A percentile compares a stretch with the other conserved stretches of the same genome.
Conservation (phyloP, 2,797 vertebrate genomes). For the Malacoctenus gilli region DNA sequence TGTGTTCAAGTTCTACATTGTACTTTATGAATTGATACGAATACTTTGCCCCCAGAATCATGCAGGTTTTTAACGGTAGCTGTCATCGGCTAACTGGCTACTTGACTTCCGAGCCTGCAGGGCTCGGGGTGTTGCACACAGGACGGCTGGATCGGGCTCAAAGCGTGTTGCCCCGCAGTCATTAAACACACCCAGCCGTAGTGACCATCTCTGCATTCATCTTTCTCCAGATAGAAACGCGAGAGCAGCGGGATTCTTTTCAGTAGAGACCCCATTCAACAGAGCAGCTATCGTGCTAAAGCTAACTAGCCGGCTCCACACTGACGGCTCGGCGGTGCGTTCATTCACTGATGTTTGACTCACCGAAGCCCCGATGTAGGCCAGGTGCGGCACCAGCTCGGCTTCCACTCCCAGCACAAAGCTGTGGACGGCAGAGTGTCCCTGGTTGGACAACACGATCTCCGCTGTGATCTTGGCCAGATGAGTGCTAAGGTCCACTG, state of each 20-base stretch:
- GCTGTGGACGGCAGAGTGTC: constrained; percentile 76
- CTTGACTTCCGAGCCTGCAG: constrained; percentile 18
- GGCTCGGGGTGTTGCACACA: neutral
- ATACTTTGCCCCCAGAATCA: neutral
- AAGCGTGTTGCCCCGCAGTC: too few species aligned
- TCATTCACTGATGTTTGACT: constrained; percentile 53
- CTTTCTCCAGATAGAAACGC: neutral
- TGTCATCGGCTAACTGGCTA: neutral
- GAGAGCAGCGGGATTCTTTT: neutral
- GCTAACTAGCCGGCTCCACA: constrained; percentile 32
- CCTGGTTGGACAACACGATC: constrained; percentile 86
- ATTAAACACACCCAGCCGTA: too few species aligned
- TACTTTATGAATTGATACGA: neutral
- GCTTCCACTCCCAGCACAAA: constrained; percentile 90
- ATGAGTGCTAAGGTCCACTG: constrained; percentile 92
- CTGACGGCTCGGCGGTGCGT: neutral
- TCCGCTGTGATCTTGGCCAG: constrained; percentile 92
- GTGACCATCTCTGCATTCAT: too few species aligned
- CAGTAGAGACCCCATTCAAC: neutral
- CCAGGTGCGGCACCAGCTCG: constrained; percentile 86
- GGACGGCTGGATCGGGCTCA: too few species aligned
- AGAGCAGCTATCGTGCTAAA: constrained; percentile 56
- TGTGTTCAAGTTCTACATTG: fast-evolving
- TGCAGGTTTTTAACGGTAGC: neutral
- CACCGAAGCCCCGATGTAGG: constrained; percentile 92